Conservation (phyloP, 2,113 vertebrate genomes). For the Cavia aperea region DNA sequence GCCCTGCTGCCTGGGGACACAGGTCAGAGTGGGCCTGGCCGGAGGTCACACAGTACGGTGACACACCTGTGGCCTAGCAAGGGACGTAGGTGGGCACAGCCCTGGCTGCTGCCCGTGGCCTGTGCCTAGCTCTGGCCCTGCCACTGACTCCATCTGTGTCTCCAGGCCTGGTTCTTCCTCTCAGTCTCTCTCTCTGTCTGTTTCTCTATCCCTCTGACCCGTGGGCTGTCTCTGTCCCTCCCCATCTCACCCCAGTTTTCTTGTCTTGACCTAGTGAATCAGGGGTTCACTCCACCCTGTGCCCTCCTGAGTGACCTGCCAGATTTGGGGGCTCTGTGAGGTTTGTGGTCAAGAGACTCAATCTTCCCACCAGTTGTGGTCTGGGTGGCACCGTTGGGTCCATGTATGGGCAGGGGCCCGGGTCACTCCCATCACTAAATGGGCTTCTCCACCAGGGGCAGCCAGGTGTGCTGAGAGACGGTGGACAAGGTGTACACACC, state of each 20-base stretch:
- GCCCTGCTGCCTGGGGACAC: neutral
- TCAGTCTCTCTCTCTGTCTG: neutral
- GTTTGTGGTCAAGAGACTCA: neutral
- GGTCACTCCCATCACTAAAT: neutral
- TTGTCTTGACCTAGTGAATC: neutral
- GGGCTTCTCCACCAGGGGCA: slow-evolving; percentile 11
- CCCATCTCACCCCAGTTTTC: neutral
- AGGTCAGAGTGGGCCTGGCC: neutral
- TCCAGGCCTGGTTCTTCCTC: neutral
- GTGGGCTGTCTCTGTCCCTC: neutral
- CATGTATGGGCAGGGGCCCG: neutral
- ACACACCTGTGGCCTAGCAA: neutral
- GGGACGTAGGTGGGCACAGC: neutral
- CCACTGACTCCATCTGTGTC: neutral
- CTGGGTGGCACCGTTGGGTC: neutral
- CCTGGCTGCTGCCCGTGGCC: neutral
- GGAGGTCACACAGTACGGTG: neutral
- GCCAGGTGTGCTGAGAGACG: slow-evolving; percentile 1
- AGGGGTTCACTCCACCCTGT: neutral
- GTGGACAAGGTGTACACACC: slow-evolving; percentile 11
- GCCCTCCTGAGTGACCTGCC: neutral
- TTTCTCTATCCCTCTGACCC: neutral
- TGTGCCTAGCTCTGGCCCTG: neutral
- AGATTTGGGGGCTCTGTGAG: rapidly evolving
- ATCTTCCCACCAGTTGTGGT: neutral